These are phyloP conservation scores for Anabacerthia variegaticeps DNA, from an alignment of 2,797 vertebrate species.

Conservation along the genomic window DNA sequence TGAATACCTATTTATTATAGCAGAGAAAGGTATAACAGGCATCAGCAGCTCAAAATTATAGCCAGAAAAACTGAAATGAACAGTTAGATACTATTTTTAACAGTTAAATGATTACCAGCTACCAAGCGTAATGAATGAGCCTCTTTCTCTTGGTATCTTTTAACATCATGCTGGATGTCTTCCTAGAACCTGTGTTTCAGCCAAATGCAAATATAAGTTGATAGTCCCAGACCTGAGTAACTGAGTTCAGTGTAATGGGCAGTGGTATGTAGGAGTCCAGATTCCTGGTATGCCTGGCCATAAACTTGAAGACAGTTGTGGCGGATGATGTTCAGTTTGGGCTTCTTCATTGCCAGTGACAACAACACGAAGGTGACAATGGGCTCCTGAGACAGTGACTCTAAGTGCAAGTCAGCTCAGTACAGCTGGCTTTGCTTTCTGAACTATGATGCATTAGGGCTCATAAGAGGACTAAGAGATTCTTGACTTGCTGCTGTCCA, in stretches of 20 bases:
- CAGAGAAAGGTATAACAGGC: not conserved
- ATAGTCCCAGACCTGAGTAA: not conserved
- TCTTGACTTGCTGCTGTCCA: not conserved
- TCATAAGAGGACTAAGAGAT: not conserved
- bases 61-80: not conserved
- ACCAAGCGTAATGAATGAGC: not conserved
- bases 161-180: not conserved
- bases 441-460: not conserved
- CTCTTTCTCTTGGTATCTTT: not conserved
- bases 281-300: not conserved
- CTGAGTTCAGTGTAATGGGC: not conserved
- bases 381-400: not conserved
- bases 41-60: not conserved
- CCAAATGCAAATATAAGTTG: not conserved
- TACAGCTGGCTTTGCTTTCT: not conserved
- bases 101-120: not conserved
- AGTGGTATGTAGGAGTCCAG: not conserved
- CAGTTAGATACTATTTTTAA: not conserved
- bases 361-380: not conserved
- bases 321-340: not conserved
- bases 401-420: not conserved
- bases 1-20: not conserved
- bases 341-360: not conserved
- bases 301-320: not conserved
- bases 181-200: not conserved